phyloP scores from a whole-genome alignment of 30 jellyfish, hydroid and myxozoan genomes.

The Pelagia noctiluca region DNA sequence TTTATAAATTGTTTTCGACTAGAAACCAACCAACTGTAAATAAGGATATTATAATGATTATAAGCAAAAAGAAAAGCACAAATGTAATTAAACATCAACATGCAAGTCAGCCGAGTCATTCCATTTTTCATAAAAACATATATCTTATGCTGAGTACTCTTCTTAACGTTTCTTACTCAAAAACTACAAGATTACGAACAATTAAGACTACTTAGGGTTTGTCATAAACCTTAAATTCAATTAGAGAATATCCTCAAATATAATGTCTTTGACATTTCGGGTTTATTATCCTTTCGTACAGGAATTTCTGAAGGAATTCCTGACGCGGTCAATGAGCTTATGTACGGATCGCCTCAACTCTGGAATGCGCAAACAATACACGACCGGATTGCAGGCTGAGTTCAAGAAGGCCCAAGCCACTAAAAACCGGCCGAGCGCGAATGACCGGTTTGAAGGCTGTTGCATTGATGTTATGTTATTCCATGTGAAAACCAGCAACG shows the following conservation, averaged over 20 bases:
- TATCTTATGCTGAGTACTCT: no score
- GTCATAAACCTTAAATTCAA: background rate
- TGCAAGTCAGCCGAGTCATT: no score
- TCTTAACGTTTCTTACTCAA: background rate
- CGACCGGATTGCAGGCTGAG: conserved; percentile 31
- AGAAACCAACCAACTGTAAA: no score
- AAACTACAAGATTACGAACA: background rate
- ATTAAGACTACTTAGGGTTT: background rate
- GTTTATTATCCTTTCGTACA: background rate
- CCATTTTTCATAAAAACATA: no score
- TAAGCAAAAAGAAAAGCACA: no score
- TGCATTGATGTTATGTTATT: conserved; percentile 5
- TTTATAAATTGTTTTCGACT: no score
- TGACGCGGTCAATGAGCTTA: background rate
- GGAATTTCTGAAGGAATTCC: background rate
- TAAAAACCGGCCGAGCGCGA: conserved; percentile 29
- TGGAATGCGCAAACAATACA: conserved; percentile 20
- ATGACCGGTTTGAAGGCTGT: conserved; percentile 17
- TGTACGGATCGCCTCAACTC: conserved; percentile 23
- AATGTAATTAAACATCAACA: no score
- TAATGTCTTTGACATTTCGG: no score
- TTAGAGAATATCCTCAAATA: background rate
- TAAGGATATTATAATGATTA: no score
- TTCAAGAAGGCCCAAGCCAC: conserved; percentile 53
- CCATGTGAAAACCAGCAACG: conserved; percentile 27